Conservation (phyloP, 2,888 invertebrate species). For the Coelinius sp. region DNA sequence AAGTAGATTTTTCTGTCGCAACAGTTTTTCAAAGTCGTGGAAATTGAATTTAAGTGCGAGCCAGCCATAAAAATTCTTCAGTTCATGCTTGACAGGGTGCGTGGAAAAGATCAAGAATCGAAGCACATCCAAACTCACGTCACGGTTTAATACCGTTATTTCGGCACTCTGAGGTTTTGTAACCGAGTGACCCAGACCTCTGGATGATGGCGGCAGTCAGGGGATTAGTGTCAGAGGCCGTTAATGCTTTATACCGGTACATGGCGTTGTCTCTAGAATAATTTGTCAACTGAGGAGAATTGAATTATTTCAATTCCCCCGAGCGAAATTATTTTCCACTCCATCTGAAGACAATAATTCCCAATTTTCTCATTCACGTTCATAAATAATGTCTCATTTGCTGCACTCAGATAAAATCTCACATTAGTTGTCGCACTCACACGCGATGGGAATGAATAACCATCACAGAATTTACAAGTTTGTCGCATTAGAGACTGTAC, state of each 20-base stretch:
- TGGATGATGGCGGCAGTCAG: conserved; percentile 38
- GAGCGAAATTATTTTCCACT: too few species aligned
- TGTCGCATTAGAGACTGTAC: background rate
- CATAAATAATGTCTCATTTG: background rate
- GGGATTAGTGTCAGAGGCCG: conserved; percentile 44
- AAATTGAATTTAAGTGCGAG: background rate
- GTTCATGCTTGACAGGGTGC: conserved; percentile 31
- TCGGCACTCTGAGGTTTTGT: conserved; percentile 63
- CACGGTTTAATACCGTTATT: conserved; percentile 63
- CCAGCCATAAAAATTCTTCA: conserved; percentile 11
- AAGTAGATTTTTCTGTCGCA: too few species aligned
- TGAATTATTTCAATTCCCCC: background rate
- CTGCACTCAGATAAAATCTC: background rate
- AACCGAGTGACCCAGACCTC: conserved; percentile 68
- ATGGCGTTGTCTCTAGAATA: background rate
- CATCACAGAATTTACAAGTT: background rate
- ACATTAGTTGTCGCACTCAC: background rate
- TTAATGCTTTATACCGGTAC: conserved; percentile 4
- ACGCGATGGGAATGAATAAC: background rate
- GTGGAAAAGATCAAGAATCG: conserved; percentile 45
- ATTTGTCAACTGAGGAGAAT: background rate
- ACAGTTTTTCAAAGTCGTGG: background rate
- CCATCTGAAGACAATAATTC: background rate
- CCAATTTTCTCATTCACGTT: background rate
- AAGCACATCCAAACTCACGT: conserved; percentile 41